These are phyloP conservation scores for Julus scandinavius DNA, from an alignment of 2,888 invertebrate genomes.

Conservation along the genomic window DNA sequence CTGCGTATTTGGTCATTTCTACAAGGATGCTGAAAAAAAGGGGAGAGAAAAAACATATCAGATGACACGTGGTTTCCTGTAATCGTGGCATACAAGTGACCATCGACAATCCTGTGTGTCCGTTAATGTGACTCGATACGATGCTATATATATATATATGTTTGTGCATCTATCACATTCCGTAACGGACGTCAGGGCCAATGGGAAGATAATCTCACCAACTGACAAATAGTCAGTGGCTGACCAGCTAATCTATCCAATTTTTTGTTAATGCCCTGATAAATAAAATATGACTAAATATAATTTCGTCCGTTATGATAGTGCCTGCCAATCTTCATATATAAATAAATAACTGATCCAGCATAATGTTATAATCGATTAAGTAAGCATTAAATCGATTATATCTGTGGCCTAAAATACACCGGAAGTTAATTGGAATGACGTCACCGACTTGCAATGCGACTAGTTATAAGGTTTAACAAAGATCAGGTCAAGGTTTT, in stretches of 20 bases:
- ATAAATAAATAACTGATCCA: not conserved
- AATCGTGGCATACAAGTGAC: conserved; percentile 14
- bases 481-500: not conserved
- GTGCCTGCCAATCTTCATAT: not conserved
- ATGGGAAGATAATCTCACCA: not conserved
- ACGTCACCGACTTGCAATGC: not conserved
- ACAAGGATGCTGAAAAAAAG: not conserved
- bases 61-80: conserved; percentile 14
- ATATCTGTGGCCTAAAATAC: conserved; percentile 17
- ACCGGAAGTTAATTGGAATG: conserved; percentile 2
- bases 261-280: too few species aligned
- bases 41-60: conserved; percentile 6
- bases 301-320: not conserved
- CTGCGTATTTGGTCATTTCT: not conserved
- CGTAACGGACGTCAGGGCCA: not conserved
- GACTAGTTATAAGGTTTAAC: not conserved
- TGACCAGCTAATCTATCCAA: not conserved
- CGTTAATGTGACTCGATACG: not conserved
- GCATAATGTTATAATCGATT: not conserved
- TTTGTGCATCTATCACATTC: not conserved
- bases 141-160: not conserved
- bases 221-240: not conserved
- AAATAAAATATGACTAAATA: not conserved
- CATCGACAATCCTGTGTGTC: conserved; percentile 8
- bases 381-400: not conserved